Base-by-base conservation (phyloP, 2,113 vertebrate species). In the Acrocephalus arundinaceus region DNA sequence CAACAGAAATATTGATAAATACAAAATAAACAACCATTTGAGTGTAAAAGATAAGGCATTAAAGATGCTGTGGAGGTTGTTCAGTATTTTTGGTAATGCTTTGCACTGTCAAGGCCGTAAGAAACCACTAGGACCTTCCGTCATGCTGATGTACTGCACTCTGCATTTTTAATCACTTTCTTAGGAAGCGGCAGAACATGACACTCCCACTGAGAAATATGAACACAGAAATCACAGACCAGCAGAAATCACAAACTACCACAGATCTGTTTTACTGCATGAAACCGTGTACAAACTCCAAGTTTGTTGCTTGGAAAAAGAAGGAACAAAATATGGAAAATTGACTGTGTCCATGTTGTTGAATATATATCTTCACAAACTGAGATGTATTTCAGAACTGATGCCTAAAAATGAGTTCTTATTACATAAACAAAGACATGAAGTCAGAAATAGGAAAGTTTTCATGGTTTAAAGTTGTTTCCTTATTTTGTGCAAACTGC, bases 1-100 rank as follows among this genome's bases (percentile, higher is more conserved):
- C n/a, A 37, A 37, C n/a, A 59, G 54, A 91, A 96, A 94, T 91
- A 79, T 3, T 85, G 67, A 92, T 54, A 87, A 94, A 67, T 25
- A 63, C 65, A 79, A 93, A 93, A 71, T 54, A 67, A 82, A 61
- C 13, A 80, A 74, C 71, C 4, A 10, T 15, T 31, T 39, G 35
- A 51, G 23, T 71, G 61, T 66, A 79, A 73, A 91, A 83, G 10
- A 21, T 65, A 78, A 51, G 9, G 9, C 39, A 52, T 83, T 87
- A 76, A 74, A 81, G 58, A 81, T 54, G 19, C 11, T 71, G 16
- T 7, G 0, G 0, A n/a, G 59, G 82, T 51, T 16, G 11, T 63
- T 81, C 52, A 27, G 8, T 84, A 30, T 87, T 90, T 91, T 67
- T 62, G 58, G 45, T 79, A 87, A 61, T 35, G 52, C 78, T 94